These are phyloP conservation scores for Molossus molossus DNA, from an alignment of 2,797 vertebrate species.

Conservation along the genomic window DNA sequence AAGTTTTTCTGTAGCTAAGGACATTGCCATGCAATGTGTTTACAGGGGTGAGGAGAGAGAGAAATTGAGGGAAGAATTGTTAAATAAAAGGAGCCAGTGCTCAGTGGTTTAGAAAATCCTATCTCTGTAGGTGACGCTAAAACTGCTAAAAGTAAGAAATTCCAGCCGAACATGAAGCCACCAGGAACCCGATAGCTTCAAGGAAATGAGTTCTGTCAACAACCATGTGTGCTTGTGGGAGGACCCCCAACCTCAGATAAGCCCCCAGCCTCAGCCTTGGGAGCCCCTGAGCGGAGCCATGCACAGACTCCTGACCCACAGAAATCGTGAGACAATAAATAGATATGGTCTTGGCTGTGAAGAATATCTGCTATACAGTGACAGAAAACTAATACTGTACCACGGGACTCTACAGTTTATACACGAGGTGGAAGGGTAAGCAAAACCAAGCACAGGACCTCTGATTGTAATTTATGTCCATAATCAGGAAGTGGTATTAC, in stretches of 20 bases:
- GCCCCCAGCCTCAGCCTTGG: neutral
- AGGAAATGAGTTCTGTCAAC: neutral
- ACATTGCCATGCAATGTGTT: rapidly evolving
- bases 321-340: neutral
- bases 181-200: neutral
- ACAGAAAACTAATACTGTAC: rapidly evolving
- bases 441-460: neutral
- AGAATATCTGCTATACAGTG: neutral
- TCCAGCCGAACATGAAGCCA: neutral
- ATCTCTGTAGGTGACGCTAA: neutral
- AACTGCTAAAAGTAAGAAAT: neutral
- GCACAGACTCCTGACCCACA: neutral
- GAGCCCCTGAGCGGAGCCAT: rapidly evolving
- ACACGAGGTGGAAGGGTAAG: neutral
- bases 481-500: neutral
- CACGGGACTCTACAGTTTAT: neutral
- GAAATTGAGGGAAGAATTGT: neutral
- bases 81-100: neutral
- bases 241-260: neutral
- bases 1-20: rapidly evolving
- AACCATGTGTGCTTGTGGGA: neutral
- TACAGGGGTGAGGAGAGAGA: neutral
- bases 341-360: neutral
- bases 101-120: neutral
- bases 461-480: neutral